These are phyloP conservation scores for Thripadectes ignobilis DNA, from an alignment of 2,797 vertebrate genomes.

Conservation along the genomic window DNA sequence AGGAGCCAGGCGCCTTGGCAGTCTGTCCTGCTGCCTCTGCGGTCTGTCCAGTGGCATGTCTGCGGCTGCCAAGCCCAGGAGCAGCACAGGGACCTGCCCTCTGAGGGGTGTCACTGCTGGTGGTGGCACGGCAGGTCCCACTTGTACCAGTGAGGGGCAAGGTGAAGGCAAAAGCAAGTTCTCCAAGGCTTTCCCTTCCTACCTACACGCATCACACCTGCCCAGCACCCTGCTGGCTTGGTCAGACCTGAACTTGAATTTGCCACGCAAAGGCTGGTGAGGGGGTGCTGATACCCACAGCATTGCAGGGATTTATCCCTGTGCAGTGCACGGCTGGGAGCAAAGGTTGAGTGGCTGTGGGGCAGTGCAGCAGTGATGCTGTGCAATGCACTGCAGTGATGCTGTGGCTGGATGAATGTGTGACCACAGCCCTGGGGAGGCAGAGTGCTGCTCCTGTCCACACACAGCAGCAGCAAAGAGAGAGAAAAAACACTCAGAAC, in stretches of 20 bases:
- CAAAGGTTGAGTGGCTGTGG: rapidly evolving
- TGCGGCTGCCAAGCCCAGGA: not conserved
- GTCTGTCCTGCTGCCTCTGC: not conserved
- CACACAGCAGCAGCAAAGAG: not conserved
- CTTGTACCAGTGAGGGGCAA: not conserved
- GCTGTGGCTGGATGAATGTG: rapidly evolving
- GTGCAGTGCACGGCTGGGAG: no score
- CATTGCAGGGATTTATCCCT: no score
- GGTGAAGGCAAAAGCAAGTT: not conserved
- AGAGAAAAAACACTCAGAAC: not conserved
- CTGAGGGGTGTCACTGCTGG: rapidly evolving
- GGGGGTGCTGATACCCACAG: not conserved
- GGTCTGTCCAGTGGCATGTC: rapidly evolving
- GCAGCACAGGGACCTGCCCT: not conserved
- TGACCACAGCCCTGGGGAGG: not conserved
- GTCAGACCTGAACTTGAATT: not conserved
- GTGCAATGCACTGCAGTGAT: not conserved
- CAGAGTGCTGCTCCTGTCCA: not conserved
- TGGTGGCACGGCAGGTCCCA: rapidly evolving
- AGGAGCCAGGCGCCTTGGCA: not conserved
- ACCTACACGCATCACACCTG: rapidly evolving
- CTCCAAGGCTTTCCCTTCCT: not conserved
- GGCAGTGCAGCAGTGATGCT: not conserved
- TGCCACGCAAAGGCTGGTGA: not conserved
- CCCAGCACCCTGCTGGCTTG: not conserved